Conservation (phyloP, 2,113 vertebrate species). For the Taurulus bubalis region DNA sequence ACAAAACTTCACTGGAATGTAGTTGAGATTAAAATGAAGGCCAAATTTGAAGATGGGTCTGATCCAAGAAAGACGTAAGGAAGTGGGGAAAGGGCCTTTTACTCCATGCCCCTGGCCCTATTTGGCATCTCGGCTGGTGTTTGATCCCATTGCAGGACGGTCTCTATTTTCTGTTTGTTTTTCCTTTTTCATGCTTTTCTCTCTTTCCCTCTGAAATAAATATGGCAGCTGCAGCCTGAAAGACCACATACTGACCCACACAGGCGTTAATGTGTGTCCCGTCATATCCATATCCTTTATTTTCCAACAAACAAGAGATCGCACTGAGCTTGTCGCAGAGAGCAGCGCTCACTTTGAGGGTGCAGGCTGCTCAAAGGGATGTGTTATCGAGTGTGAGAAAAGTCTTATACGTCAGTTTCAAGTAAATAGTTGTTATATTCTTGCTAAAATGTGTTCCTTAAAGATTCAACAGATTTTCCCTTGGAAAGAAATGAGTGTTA, state of each 20-base stretch:
- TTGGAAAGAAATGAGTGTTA: not conserved
- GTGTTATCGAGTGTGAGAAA: slow-evolving; percentile 14
- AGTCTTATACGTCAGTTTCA: not conserved
- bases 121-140: not conserved
- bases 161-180: not conserved
- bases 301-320: slow-evolving; percentile 40
- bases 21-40: not conserved
- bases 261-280: slow-evolving; percentile 35
- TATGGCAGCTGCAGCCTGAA: slow-evolving; percentile 42
- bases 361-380: slow-evolving; percentile 8
- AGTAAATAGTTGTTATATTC: not conserved
- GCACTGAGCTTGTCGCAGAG: slow-evolving; percentile 12
- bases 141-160: not conserved
- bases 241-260: slow-evolving; percentile 48
- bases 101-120: not conserved
- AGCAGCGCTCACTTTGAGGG: not conserved
- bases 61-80: not conserved
- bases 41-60: no score
- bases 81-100: not conserved
- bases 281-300: slow-evolving; percentile 49
- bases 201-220: slow-evolving; percentile 42
- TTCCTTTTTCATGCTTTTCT: not conserved
- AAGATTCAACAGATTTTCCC: slow-evolving; percentile 2
- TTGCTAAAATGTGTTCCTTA: not conserved
- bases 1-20: not conserved